A percentile compares a stretch with the other conserved stretches of the same genome.
These are phyloP conservation scores for Porites cylindrica DNA, from an alignment of 92 coral and sea anemone species.

Conservation along the genomic window DNA sequence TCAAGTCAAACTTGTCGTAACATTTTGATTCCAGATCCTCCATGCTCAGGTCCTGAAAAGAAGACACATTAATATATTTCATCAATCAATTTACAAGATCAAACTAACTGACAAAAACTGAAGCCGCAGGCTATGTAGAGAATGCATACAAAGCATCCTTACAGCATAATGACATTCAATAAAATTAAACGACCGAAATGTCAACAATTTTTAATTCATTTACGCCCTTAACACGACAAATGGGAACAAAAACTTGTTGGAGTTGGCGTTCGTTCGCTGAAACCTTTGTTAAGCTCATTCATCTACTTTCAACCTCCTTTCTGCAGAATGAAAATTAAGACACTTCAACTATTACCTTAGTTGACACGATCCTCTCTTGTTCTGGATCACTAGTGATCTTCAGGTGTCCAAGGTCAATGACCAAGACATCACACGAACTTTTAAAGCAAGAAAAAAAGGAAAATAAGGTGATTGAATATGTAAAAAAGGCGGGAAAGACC, in stretches of 20 bases:
- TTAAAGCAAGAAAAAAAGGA: neutral
- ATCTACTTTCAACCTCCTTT: no score
- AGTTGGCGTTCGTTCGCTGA: no score
- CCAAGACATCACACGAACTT: slow-evolving; percentile 82
- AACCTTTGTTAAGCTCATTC: no score
- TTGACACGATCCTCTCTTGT: slow-evolving; percentile 85
- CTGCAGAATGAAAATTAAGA: no score
- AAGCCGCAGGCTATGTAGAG: neutral
- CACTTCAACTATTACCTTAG: slow-evolving; percentile 65
- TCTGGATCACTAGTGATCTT: slow-evolving; percentile 94
- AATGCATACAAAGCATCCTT: no score
- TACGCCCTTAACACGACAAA: no score
- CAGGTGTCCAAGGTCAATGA: slow-evolving; percentile 94
- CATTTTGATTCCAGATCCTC: slow-evolving; percentile 89
- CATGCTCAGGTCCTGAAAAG: slow-evolving; percentile 73
- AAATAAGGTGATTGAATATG: neutral
- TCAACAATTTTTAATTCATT: no score
- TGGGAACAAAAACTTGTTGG: no score
- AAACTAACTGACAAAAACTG: neutral
- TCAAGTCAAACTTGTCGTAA: slow-evolving; percentile 90
- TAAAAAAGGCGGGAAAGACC: no score
- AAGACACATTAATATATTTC: neutral
- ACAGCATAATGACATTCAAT: no score
- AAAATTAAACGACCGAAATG: no score
- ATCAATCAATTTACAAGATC: neutral